phyloP scores from a whole-genome alignment of 1,140 invertebrate genomes.

The Euglossa dilemma region DNA sequence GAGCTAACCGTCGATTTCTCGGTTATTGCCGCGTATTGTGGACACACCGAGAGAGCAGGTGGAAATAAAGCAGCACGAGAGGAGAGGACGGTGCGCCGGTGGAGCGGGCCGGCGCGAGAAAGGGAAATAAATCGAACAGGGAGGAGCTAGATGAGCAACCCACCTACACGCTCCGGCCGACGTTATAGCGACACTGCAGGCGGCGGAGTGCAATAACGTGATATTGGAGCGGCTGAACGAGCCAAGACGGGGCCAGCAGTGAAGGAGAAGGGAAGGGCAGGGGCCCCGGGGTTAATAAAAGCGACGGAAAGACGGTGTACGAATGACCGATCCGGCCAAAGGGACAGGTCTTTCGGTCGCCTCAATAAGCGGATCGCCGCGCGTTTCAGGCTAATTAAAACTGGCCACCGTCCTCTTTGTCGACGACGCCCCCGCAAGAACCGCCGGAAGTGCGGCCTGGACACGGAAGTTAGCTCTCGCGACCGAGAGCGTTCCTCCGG shows the following conservation, averaged over 20 bases:
- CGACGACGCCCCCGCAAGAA: neutral
- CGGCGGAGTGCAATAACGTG: constrained; percentile 68
- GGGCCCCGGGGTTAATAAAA: constrained; percentile 59
- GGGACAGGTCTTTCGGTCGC: constrained; percentile 14
- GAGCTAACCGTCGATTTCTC: constrained; percentile 69
- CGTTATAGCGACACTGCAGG: constrained; percentile 63
- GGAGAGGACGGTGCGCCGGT: constrained; percentile 3
- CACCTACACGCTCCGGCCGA: constrained; percentile 48
- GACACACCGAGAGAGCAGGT: constrained; percentile 64
- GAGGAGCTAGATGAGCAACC: constrained; percentile 61
- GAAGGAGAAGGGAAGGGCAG: neutral
- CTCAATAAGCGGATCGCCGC: constrained; percentile 57
- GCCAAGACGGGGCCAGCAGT: neutral
- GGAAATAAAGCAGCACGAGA: constrained; percentile 62
- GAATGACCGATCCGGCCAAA: constrained; percentile 54
- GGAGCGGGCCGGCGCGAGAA: constrained; percentile 28
- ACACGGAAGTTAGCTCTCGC: constrained; percentile 12
- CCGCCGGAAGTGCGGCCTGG: neutral
- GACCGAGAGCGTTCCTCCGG: neutral
- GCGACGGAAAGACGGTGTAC: constrained; percentile 31
- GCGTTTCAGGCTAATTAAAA: constrained; percentile 61
- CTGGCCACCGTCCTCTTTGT: constrained; percentile 38
- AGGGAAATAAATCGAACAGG: constrained; percentile 66
- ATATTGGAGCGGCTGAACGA: constrained; percentile 60
- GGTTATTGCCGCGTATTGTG: constrained; percentile 68